phyloP scores from a whole-genome alignment of 2,113 vertebrate genomes.

The Phalacrocorax pelagicus region DNA sequence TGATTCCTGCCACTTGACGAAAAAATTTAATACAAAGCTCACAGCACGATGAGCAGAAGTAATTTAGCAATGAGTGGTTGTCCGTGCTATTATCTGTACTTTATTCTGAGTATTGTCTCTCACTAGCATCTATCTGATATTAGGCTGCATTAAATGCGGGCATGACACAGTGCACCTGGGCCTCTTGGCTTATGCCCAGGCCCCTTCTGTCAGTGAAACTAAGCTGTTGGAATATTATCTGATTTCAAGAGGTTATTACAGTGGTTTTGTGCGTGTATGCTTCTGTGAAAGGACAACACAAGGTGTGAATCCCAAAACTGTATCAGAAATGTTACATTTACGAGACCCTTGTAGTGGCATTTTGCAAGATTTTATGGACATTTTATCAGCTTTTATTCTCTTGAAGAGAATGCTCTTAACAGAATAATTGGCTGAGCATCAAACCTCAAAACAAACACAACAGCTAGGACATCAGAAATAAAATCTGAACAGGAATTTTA shows the following conservation, averaged over 20 bases:
- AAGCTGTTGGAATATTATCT: conserved; percentile 76
- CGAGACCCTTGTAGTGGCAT: conserved; percentile 37
- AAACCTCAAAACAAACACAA: conserved; percentile 24
- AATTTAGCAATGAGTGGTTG: conserved; percentile 85
- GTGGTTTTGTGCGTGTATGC: conserved; percentile 58
- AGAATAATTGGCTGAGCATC: conserved; percentile 33
- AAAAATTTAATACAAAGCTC: conserved; percentile 93
- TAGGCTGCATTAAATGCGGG: conserved; percentile 74
- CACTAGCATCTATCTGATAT: conserved; percentile 71
- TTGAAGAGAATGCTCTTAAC: conserved; percentile 32
- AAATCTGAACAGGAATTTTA: conserved; percentile 39
- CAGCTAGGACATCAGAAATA: conserved; percentile 10
- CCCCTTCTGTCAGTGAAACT: conserved; percentile 70
- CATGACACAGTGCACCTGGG: conserved; percentile 75
- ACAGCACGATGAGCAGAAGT: conserved; percentile 82
- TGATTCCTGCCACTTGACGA: conserved; percentile 85
- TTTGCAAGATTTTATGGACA: conserved; percentile 59
- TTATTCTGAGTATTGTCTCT: conserved; percentile 74
- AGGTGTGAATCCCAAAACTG: conserved; percentile 71
- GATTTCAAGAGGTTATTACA: conserved; percentile 74
- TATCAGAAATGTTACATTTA: conserved; percentile 47
- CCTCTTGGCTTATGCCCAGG: conserved; percentile 74
- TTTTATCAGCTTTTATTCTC: conserved; percentile 66
- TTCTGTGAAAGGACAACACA: conserved; percentile 63
- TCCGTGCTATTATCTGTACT: conserved; percentile 82